phyloP scores from a whole-genome alignment of 2,797 vertebrate species.

The Tragelaphus eurycerus region DNA sequence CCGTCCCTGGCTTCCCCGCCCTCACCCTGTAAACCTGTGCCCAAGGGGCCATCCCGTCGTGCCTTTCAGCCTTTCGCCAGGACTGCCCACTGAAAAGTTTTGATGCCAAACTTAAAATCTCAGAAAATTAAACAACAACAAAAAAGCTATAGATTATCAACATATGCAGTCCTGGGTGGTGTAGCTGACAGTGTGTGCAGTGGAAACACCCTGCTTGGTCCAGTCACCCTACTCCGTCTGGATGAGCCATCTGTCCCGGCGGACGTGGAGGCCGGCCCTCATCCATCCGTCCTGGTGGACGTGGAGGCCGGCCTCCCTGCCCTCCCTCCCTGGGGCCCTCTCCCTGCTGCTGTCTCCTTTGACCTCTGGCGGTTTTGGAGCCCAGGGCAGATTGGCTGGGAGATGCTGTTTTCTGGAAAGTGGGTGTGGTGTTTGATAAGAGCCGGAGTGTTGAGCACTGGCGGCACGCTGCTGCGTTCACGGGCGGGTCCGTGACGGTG shows the following conservation, averaged over 20 bases:
- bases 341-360: not conserved
- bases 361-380: not conserved
- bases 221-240: not conserved
- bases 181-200: fast-evolving
- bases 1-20: fast-evolving
- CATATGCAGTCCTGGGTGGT: not conserved
- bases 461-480: fast-evolving
- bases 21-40: fast-evolving
- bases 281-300: not conserved
- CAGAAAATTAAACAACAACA: not conserved
- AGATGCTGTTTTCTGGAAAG: not conserved
- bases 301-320: not conserved
- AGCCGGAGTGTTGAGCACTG: too few relatives aligned
- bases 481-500: not conserved
- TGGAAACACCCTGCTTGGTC: too few relatives aligned
- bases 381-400: not conserved
- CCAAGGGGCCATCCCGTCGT: fast-evolving
- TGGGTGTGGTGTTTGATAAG: not conserved
- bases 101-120: not conserved
- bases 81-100: not conserved
- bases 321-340: not conserved
- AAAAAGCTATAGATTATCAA: not conserved
- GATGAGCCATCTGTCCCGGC: not conserved
- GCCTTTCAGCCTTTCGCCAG: not conserved
- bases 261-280: not conserved